Conservation (phyloP, 1,140 invertebrate genomes). For the Nautilus pompilius region DNA sequence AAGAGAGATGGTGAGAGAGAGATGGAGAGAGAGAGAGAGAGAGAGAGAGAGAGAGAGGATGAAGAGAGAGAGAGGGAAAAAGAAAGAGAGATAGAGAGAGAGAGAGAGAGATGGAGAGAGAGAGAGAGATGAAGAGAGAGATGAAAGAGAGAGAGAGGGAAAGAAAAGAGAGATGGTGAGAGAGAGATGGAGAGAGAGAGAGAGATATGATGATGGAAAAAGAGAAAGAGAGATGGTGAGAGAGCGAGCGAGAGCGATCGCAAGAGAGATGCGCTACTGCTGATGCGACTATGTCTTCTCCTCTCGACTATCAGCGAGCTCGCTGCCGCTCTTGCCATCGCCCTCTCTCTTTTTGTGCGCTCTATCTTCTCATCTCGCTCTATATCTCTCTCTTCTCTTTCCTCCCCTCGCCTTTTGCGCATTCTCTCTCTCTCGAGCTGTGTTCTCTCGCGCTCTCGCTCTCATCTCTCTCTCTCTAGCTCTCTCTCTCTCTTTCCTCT, state of each 20-base stretch:
- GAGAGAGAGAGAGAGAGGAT: too few relatives aligned
- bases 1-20: too few relatives aligned
- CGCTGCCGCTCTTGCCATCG: slow-evolving; percentile 11
- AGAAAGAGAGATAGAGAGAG: too few relatives aligned
- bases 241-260: too few relatives aligned
- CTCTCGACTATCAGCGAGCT: slow-evolving; percentile 54
- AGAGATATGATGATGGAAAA: background rate
- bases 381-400: slow-evolving; percentile 3
- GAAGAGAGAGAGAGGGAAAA: too few relatives aligned
- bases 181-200: background rate
- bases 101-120: slow-evolving; percentile 1
- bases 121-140: background rate
- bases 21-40: too few relatives aligned
- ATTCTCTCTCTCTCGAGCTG: too few relatives aligned
- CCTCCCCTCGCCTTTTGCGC: background rate
- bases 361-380: background rate
- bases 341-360: slow-evolving; percentile 7
- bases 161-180: background rate
- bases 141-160: background rate
- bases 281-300: background rate
- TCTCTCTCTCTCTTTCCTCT: background rate
- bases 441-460: background rate
- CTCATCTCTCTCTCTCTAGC: background rate
- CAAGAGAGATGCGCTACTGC: background rate
- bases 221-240: background rate